These are phyloP conservation scores for Pycnonotus jocosus DNA, from an alignment of 2,113 vertebrate genomes.

Conservation along the genomic window DNA sequence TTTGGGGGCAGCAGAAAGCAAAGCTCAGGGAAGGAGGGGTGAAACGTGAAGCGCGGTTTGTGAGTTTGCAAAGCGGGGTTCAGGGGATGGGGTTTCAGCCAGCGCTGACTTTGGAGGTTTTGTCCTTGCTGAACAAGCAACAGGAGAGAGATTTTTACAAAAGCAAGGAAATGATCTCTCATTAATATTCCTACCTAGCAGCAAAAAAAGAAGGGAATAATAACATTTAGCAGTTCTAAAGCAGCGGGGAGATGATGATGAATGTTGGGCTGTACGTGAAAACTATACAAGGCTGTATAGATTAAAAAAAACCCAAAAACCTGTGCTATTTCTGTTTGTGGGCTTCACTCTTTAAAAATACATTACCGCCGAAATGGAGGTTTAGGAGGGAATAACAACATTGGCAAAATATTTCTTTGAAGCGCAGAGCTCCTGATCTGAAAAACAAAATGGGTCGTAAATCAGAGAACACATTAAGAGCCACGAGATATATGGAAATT, in stretches of 20 bases:
- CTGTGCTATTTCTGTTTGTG: background rate
- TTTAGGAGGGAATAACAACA: background rate
- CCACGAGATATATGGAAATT: background rate
- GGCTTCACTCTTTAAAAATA: slow-evolving; percentile 29
- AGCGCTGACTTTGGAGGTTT: background rate
- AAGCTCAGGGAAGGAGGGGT: background rate
- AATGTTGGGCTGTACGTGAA: background rate
- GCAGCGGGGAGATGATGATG: slow-evolving; percentile 24
- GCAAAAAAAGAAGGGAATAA: background rate
- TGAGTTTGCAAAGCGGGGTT: background rate
- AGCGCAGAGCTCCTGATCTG: background rate
- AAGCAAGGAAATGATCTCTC: background rate
- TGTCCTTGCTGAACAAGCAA: background rate
- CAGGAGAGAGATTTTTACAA: background rate
- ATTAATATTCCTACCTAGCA: slow-evolving; percentile 9
- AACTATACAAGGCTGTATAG: background rate
- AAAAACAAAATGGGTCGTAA: background rate
- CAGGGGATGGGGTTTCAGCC: background rate
- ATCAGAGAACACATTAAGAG: background rate
- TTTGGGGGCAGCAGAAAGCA: background rate
- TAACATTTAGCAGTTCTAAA: background rate
- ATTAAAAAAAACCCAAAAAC: background rate
- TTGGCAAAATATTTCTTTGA: background rate
- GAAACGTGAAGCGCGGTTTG: background rate
- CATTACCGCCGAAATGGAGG: background rate